These are phyloP conservation scores for Ophonus ardosiacus DNA, from an alignment of 2,888 invertebrate species.

Conservation along the genomic window DNA sequence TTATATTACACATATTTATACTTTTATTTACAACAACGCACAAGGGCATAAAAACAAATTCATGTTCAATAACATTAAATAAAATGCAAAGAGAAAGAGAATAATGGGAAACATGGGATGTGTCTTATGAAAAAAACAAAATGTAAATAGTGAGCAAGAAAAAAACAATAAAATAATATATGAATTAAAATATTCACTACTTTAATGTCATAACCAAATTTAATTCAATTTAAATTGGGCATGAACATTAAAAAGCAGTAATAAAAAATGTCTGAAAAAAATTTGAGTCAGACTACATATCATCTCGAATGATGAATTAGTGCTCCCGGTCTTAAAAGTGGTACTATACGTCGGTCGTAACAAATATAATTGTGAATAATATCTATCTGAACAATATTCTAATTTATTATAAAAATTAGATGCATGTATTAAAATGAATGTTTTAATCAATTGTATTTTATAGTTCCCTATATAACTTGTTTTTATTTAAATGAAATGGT, in stretches of 20 bases:
- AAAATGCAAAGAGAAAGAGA: slow-evolving; percentile 56
- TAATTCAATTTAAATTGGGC: slow-evolving; percentile 53
- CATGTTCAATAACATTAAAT: slow-evolving; percentile 50
- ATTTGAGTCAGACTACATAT: neutral
- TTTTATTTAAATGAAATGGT: no score
- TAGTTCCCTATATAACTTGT: no score
- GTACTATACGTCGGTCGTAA: neutral
- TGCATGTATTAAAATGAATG: no score
- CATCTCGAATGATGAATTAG: neutral
- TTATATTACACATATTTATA: slow-evolving; percentile 15
- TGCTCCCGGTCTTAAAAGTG: neutral
- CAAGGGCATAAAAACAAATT: slow-evolving; percentile 42
- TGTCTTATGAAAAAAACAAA: slow-evolving; percentile 30
- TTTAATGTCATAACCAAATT: slow-evolving; percentile 46
- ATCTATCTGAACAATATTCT: neutral
- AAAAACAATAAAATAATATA: slow-evolving; percentile 12
- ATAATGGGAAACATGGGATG: slow-evolving; percentile 54
- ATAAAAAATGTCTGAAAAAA: slow-evolving; percentile 1
- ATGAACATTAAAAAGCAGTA: slow-evolving; percentile 23
- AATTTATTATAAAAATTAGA: no score
- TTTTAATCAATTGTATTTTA: no score
- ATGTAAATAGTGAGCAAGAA: slow-evolving; percentile 4
- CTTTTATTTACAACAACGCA: slow-evolving; percentile 48
- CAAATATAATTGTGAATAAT: neutral
- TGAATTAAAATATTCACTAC: slow-evolving; percentile 5